A percentile compares a stretch with the other conserved stretches of the same genome.
These are phyloP conservation scores for Lasius platythorax DNA, from an alignment of 2,888 invertebrate species.

Conservation along the genomic window DNA sequence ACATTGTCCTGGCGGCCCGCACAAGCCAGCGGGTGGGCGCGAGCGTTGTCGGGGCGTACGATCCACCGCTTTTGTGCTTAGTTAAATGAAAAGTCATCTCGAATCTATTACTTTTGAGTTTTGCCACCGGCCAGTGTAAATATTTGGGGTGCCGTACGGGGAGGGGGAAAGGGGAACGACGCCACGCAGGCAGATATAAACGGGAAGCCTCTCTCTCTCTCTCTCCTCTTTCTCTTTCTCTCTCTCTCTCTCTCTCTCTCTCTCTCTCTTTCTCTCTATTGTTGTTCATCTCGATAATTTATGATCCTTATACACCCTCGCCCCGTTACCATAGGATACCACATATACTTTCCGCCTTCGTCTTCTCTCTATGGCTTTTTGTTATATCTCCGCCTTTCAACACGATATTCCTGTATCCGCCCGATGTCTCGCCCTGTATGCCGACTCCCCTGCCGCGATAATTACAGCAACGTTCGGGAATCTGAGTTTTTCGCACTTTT, in stretches of 20 bases:
- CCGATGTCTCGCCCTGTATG: slow-evolving; percentile 12
- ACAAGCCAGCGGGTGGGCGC: slow-evolving; percentile 74
- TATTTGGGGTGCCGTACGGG: slow-evolving; percentile 72
- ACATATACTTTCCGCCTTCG: slow-evolving; percentile 35
- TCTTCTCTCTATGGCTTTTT: slow-evolving; percentile 36
- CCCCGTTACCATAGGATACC: slow-evolving; percentile 43
- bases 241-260: background rate
- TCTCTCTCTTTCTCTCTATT: slow-evolving; percentile 64
- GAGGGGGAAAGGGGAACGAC: slow-evolving; percentile 58
- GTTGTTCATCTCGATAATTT: slow-evolving; percentile 75
- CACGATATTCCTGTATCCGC: background rate
- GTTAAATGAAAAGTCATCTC: slow-evolving; percentile 79
- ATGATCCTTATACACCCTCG: slow-evolving; percentile 69
- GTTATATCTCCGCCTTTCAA: slow-evolving; percentile 29
- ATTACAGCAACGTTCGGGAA: slow-evolving; percentile 60
- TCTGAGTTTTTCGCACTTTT: slow-evolving; percentile 73
- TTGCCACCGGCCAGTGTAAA: slow-evolving; percentile 78
- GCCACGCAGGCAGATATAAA: slow-evolving; percentile 64
- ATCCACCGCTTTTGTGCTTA: slow-evolving; percentile 69
- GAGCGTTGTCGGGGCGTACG: slow-evolving; percentile 48
- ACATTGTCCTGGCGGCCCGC: slow-evolving; percentile 67
- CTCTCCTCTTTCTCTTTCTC: background rate
- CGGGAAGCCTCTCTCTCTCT: slow-evolving; percentile 54
- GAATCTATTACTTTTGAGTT: slow-evolving; percentile 79
- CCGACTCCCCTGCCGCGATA: slow-evolving; percentile 69